phyloP scores from a whole-genome alignment of 2,797 vertebrate species.

The Tragelaphus eurycerus region DNA sequence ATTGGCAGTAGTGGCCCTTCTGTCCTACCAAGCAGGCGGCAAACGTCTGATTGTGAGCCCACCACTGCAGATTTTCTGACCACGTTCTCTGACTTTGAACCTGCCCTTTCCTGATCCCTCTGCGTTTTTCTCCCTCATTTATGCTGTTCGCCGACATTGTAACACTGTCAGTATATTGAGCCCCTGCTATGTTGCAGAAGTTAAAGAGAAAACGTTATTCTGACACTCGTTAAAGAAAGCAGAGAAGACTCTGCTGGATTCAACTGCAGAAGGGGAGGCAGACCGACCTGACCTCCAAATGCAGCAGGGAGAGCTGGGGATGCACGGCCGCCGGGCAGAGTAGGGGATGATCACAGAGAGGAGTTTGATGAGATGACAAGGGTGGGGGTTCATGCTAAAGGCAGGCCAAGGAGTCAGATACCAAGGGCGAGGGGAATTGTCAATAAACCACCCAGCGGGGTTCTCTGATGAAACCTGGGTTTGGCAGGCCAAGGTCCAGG shows the following conservation, averaged over 20 bases:
- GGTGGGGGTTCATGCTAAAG: background rate
- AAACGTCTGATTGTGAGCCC: background rate
- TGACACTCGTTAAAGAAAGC: background rate
- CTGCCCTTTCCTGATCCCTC: background rate
- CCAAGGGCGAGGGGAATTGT: background rate
- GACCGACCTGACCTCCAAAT: background rate
- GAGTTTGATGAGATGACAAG: background rate
- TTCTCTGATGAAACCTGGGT: background rate
- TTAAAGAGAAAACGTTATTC: background rate
- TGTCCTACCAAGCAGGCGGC: background rate
- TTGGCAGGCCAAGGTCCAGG: background rate
- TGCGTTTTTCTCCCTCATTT: background rate
- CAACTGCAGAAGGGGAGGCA: too few relatives aligned
- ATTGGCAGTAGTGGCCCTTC: too few relatives aligned
- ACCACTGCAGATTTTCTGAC: background rate
- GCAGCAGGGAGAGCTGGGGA: background rate
- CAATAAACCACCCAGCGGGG: fast-evolving
- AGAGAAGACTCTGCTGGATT: background rate
- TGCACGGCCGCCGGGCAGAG: fast-evolving
- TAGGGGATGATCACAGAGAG: background rate
- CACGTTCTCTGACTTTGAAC: background rate
- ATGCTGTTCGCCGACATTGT: fast-evolving
- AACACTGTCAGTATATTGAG: background rate
- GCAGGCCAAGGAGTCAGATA: background rate
- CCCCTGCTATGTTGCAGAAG: background rate